Conservation (phyloP, 2,113 vertebrate species). For the Corythornis cristatus region DNA sequence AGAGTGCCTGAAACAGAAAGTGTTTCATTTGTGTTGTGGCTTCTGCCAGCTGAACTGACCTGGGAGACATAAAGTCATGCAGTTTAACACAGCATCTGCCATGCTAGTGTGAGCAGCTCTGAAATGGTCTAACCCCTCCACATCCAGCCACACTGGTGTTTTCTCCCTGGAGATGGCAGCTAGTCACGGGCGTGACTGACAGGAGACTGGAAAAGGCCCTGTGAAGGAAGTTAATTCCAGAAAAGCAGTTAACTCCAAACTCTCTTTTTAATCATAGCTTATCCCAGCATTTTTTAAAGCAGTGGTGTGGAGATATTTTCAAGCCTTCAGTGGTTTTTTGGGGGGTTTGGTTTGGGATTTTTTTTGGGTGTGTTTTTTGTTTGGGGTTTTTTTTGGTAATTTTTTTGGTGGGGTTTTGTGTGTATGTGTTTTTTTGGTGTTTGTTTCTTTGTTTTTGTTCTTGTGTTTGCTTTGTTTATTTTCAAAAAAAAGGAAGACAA, state of each 20-base stretch:
- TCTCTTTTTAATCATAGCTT: background rate
- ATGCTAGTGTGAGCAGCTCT: background rate
- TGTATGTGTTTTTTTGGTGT: no score
- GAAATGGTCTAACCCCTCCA: background rate
- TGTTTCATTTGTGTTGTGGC: background rate
- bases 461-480: background rate
- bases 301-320: background rate
- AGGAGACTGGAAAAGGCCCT: background rate
- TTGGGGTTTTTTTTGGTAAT: no score
- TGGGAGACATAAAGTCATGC: background rate
- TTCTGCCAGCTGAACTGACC: background rate
- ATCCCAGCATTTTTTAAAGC: background rate
- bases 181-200: background rate
- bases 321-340: background rate
- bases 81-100: background rate
- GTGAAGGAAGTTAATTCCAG: background rate
- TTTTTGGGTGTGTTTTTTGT: no score
- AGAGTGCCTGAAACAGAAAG: background rate
- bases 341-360: no score
- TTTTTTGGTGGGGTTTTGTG: no score
- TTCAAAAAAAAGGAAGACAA: background rate
- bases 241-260: background rate
- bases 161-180: background rate
- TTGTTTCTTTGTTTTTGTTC: no score
- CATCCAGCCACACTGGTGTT: background rate